These are phyloP conservation scores for Macropis europaea DNA, from an alignment of 2,888 invertebrate species.

Conservation along the genomic window DNA sequence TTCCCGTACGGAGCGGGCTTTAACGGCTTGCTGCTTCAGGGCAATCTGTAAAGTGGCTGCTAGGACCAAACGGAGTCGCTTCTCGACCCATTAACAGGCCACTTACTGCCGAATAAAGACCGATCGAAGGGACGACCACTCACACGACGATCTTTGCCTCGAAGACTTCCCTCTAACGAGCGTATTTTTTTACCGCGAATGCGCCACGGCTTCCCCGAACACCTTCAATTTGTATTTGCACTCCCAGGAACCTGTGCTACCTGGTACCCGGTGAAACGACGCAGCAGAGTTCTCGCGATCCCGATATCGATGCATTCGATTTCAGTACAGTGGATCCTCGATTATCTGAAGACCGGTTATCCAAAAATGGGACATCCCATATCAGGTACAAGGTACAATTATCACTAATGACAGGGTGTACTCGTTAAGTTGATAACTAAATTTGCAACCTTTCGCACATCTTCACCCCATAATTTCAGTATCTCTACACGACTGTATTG, in stretches of 20 bases:
- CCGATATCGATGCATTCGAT: background rate
- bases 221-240: constrained; percentile 45
- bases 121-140: constrained; percentile 50
- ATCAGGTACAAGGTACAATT: no score
- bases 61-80: constrained; percentile 43
- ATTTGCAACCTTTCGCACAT: no score
- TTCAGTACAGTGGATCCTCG: no score
- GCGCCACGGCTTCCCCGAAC: background rate
- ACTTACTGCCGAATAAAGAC: constrained; percentile 59
- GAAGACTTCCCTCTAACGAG: constrained; percentile 43
- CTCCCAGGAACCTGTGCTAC: background rate
- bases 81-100: constrained; percentile 61
- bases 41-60: constrained; percentile 65
- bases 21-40: constrained; percentile 63
- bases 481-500: no score
- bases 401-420: no score
- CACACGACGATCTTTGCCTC: constrained; percentile 22
- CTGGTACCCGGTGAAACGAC: constrained; percentile 2
- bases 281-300: background rate
- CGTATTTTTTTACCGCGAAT: constrained; percentile 44
- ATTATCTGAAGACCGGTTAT: no score
- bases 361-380: no score
- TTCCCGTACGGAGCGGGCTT: constrained; percentile 52
- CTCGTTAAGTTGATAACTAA: no score
- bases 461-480: no score